Evolutionary conservation across 2,113 vertebrate genomes (phyloP).

Genomic region (Synodontis membranacea): DNA sequence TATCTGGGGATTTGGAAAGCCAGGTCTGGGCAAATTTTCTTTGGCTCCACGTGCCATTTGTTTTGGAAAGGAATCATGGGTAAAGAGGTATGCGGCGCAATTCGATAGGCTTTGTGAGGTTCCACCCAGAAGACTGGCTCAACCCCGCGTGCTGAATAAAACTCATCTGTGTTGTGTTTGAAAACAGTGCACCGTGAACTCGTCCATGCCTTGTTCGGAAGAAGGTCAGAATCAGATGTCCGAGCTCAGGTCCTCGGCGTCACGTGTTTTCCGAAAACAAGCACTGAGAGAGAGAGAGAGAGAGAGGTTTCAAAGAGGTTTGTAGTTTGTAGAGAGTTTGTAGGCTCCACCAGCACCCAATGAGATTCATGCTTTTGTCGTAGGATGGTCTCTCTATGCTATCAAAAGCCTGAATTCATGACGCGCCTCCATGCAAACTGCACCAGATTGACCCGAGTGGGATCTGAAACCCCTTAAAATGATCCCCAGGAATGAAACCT

Average conservation of each 20-base stretch:
- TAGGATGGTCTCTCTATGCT: background rate
- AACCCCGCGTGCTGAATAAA: constrained; percentile 31
- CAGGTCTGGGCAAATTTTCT: constrained; percentile 43
- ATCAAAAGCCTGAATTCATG: background rate
- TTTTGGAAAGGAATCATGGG: constrained; percentile 51
- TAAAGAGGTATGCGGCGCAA: constrained; percentile 48
- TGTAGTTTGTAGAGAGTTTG: background rate
- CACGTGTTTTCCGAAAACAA: background rate
- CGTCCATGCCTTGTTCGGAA: constrained; percentile 26
- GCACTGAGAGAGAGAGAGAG: background rate
- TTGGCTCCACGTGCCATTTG: constrained; percentile 43
- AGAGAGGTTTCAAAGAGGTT: background rate
- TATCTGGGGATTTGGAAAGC: constrained; percentile 36
- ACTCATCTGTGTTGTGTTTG: constrained; percentile 23
- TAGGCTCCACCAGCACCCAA: constrained; percentile 19
- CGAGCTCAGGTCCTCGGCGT: background rate
- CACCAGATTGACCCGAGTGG: background rate
- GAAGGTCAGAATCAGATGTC: constrained; percentile 15
- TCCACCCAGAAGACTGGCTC: constrained; percentile 41
- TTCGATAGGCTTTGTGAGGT: constrained; percentile 51
- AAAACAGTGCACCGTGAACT: constrained; percentile 19
- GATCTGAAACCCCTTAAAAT: constrained; percentile 7
- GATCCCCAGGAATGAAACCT: constrained; percentile 1
- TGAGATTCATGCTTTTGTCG: background rate
- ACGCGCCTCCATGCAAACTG: background rate